Evolutionary conservation across 2,888 invertebrate species (phyloP).

Genomic region (Geophilus truncorum): DNA sequence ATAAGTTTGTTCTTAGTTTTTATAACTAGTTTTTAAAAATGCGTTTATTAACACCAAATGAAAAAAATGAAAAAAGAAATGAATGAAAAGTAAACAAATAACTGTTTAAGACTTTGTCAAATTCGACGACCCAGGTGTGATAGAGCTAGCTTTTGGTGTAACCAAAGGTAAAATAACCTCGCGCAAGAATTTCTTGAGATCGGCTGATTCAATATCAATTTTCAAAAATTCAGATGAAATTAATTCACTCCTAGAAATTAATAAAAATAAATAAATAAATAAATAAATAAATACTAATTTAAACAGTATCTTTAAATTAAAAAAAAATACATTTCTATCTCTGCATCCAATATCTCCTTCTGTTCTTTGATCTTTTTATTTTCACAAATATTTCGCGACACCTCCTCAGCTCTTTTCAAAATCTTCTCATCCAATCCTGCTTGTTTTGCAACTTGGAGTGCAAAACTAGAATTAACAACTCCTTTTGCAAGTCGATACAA

Average conservation of each 20-base stretch:
- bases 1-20: no score
- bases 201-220: neutral
- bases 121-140: neutral
- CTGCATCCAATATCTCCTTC: neutral
- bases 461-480: conserved; percentile 59
- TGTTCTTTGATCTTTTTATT: neutral
- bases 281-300: no score
- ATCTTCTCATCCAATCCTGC: conserved; percentile 56
- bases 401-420: conserved; percentile 54
- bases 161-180: neutral
- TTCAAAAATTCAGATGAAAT: neutral
- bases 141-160: neutral
- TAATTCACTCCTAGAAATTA: neutral
- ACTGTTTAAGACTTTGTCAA: neutral
- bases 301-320: neutral
- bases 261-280: neutral
- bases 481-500: conserved; percentile 63
- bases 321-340: neutral
- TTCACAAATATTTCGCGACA: conserved; percentile 41
- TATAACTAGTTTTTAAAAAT: no score
- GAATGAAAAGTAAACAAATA: neutral
- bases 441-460: conserved; percentile 60
- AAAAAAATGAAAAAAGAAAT: neutral
- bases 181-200: neutral
- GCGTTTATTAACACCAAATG: no score